Evolutionary conservation across 2,888 invertebrate species (phyloP), one percentile per base, ranked within the genome.

Genomic region (Notodromas monacha): DNA sequence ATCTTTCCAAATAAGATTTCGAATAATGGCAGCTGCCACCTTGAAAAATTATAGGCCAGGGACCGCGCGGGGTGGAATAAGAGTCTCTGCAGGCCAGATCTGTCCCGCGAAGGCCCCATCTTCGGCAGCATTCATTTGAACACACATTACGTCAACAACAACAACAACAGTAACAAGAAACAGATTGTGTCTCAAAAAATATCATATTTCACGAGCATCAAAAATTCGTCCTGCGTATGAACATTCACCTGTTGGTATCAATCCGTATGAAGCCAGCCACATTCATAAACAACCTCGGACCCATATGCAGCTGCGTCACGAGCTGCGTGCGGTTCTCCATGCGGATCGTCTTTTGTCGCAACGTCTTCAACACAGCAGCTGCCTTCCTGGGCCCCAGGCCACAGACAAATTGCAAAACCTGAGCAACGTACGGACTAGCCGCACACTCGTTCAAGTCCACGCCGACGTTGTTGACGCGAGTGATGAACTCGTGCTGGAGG

Each of bases 191-290:
- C n/a, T n/a, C 6, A 21, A n/a, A 21, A 21, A 21, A 21, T 6
- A 21, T 15, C n/a, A 8, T 15, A 26, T 8, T n/a, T 14, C 11
- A 21, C 6, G n/a, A 21, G 6, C 21, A 8, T 6, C 21, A 21
- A 21, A n/a, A 21, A 21, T 21, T 21, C n/a, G n/a, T n/a, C n/a
- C n/a, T n/a, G n/a, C n/a, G n/a, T n/a, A n/a, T 21, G 27, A 35
- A 36, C 11, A 30, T 37, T 32, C 40, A 49, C 46, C 54, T 68
- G 42, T 89, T 77, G 0, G 89, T 89, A 43, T 99, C 92, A 37
- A 99, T 92, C 55, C 79, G 86, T 33, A 99, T 81, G 47, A 99
- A 96, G 14, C 92, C 96, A 5, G 92, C 86, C 53, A 89, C 89
- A 48, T 96, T 96, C 39, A 96, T 81, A 45, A 96, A 92, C 1